Conservation (phyloP, 2,113 vertebrate genomes). For the Oreotrochilus melanogaster region DNA sequence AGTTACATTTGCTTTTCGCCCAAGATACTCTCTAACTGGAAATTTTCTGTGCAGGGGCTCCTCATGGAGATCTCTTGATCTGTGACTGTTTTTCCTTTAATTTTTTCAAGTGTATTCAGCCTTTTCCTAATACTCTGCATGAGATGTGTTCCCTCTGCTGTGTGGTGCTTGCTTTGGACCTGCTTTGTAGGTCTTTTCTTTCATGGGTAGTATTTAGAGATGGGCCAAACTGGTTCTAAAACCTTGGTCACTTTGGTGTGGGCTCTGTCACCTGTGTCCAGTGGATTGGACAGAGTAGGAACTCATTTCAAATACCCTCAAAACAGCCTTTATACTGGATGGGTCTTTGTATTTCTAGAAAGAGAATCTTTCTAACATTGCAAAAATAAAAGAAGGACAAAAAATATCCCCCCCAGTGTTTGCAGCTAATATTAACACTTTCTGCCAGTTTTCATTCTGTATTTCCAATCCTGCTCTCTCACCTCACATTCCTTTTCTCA, state of each 20-base stretch:
- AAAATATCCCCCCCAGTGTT: neutral
- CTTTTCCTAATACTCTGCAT: slow-evolving; percentile 74
- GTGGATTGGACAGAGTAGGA: neutral
- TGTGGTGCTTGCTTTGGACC: slow-evolving; percentile 49
- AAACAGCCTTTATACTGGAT: neutral
- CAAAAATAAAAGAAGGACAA: neutral
- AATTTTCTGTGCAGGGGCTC: slow-evolving; percentile 46
- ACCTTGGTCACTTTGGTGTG: slow-evolving; percentile 12
- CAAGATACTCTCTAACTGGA: slow-evolving; percentile 42
- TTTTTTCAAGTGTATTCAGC: slow-evolving; percentile 61
- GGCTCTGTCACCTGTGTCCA: neutral
- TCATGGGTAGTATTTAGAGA: slow-evolving; percentile 19
- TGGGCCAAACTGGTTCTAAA: slow-evolving; percentile 49
- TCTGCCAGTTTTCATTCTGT: neutral
- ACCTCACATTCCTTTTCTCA: neutral
- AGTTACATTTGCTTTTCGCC: slow-evolving; percentile 24
- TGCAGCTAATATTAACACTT: slow-evolving; percentile 1
- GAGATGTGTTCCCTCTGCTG: slow-evolving; percentile 65
- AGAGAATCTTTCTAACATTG: neutral
- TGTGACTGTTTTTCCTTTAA: slow-evolving; percentile 63
- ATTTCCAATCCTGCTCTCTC: neutral
- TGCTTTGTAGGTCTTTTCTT: slow-evolving; percentile 34
- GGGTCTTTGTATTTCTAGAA: neutral
- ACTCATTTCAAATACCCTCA: neutral
- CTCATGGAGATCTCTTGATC: slow-evolving; percentile 63